These are phyloP conservation scores for Cotesia glomerata DNA, from an alignment of 1,140 invertebrate genomes.

Conservation along the genomic window DNA sequence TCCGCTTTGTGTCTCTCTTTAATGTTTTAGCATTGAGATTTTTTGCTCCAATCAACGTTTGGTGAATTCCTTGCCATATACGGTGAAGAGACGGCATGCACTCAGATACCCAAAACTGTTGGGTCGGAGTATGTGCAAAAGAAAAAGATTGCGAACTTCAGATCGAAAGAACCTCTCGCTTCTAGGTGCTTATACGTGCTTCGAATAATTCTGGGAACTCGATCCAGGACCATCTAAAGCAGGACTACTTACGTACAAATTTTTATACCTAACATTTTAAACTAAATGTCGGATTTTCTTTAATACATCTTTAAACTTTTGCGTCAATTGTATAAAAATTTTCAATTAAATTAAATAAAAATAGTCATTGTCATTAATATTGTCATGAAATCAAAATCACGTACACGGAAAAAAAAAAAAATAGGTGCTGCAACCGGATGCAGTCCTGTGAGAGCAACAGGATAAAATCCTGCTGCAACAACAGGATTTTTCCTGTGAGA, in stretches of 20 bases:
- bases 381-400: too few species aligned
- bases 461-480: too few species aligned
- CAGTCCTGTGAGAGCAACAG: too few species aligned
- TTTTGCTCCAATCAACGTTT: constrained; percentile 25
- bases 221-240: constrained; percentile 13
- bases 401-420: too few species aligned
- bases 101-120: constrained; percentile 3
- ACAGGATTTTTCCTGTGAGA: too few species aligned
- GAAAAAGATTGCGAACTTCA: constrained; percentile 15
- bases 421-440: too few species aligned
- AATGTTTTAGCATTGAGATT: background rate
- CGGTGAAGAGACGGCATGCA: constrained; percentile 12
- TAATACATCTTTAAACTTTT: background rate
- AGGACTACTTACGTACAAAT: background rate
- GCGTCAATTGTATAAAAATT: too few species aligned
- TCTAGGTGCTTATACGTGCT: constrained; percentile 23
- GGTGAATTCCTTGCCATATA: constrained; percentile 29
- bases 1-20: background rate
- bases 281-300: background rate
- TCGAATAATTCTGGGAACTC: constrained; percentile 26
- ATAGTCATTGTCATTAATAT: too few species aligned
- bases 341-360: too few species aligned
- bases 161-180: constrained; percentile 22
- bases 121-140: constrained; percentile 24
- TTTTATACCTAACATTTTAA: background rate